These are phyloP conservation scores for Patella pellucida DNA, from an alignment of 2,888 invertebrate genomes.

Conservation along the genomic window DNA sequence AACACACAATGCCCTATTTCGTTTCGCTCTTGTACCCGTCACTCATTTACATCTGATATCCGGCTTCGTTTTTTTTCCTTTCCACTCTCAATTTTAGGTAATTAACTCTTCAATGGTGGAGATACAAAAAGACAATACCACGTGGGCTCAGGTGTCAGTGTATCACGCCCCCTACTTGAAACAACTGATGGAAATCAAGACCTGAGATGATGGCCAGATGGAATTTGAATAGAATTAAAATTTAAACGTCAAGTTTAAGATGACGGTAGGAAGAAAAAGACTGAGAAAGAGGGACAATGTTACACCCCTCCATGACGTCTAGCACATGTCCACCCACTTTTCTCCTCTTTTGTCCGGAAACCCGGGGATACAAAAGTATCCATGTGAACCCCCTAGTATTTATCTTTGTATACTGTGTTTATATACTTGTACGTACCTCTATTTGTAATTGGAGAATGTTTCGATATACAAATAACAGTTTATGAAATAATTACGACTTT, in stretches of 20 bases:
- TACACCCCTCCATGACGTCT: no score
- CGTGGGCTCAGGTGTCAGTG: neutral
- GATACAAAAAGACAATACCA: slow-evolving; percentile 2
- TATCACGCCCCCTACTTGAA: slow-evolving; percentile 1
- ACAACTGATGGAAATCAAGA: neutral
- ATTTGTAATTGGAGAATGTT: no score
- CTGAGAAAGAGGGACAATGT: no score
- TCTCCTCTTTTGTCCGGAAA: no score
- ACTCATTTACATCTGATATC: slow-evolving; percentile 12
- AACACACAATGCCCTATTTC: slow-evolving; percentile 6
- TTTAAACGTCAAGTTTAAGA: slow-evolving; percentile 7
- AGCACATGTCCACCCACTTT: no score
- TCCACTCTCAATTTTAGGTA: slow-evolving; percentile 1
- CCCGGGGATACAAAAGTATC: no score
- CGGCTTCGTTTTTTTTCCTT: slow-evolving; percentile 9
- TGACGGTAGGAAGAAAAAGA: no score
- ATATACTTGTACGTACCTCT: no score
- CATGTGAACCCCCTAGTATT: no score
- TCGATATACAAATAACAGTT: no score
- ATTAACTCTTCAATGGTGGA: slow-evolving; percentile 7
- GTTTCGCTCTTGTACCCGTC: slow-evolving; percentile 10
- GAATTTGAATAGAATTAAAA: neutral
- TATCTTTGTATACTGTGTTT: no score
- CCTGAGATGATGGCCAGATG: neutral
- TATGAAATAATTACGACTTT: no score